These are phyloP conservation scores for Halcyon malimbica DNA, from an alignment of 2,113 vertebrate genomes.

Conservation along the genomic window DNA sequence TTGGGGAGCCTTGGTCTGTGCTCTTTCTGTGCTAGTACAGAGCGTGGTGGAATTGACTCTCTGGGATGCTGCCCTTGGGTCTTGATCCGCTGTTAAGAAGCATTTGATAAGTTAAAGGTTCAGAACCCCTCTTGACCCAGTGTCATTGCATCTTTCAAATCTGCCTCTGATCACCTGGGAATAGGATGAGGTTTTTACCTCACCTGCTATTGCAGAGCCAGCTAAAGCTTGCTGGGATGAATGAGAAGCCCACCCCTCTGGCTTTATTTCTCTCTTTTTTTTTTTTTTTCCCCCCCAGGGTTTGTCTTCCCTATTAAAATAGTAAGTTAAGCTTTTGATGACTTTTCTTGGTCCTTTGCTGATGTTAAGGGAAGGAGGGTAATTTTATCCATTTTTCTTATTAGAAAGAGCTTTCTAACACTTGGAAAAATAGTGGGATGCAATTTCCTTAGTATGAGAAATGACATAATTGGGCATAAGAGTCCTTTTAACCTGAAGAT, in stretches of 20 bases:
- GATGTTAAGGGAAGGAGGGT: not conserved
- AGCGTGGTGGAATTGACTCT: not conserved
- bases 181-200: not conserved
- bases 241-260: not conserved
- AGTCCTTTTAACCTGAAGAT: not conserved
- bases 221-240: not conserved
- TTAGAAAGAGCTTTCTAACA: not conserved
- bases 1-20: not conserved
- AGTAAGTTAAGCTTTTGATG: not conserved
- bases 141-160: not conserved
- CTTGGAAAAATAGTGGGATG: not conserved
- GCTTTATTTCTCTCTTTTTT: not conserved
- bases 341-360: not conserved
- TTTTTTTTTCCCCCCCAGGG: not conserved
- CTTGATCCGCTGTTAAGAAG: not conserved
- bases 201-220: not conserved
- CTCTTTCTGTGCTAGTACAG: not conserved
- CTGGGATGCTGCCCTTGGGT: not conserved
- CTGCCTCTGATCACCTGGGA: not conserved
- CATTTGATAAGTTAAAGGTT: not conserved
- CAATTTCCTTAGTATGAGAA: not conserved
- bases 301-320: not conserved
- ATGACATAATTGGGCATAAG: not conserved
- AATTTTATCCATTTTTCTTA: not conserved
- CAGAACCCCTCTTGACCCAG: not conserved